A percentile compares a stretch with the other conserved stretches of the same genome.
These are phyloP conservation scores for Parnassius smintheus DNA, from an alignment of 2,888 invertebrate species.

Conservation along the genomic window DNA sequence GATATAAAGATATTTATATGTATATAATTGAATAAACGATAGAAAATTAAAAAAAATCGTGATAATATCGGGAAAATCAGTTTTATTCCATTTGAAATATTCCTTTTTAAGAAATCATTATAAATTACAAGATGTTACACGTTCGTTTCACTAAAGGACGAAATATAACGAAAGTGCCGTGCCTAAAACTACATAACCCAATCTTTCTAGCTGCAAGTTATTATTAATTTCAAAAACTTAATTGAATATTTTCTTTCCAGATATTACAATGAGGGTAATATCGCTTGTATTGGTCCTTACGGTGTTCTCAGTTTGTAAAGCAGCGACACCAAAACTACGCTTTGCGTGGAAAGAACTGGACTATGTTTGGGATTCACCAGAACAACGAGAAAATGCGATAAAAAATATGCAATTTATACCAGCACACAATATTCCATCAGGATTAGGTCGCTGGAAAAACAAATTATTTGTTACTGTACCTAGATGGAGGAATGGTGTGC, in stretches of 20 bases:
- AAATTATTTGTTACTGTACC: slow-evolving; percentile 87
- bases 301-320: slow-evolving; percentile 51
- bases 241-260: slow-evolving; percentile 4
- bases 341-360: slow-evolving; percentile 87
- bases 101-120: too few relatives aligned
- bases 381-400: slow-evolving; percentile 82
- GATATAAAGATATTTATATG: too few relatives aligned
- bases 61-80: too few relatives aligned
- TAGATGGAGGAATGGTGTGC: slow-evolving; percentile 86
- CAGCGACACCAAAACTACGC: slow-evolving; percentile 80
- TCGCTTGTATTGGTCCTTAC: slow-evolving; percentile 51
- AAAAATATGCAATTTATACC: slow-evolving; percentile 81
- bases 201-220: too few relatives aligned
- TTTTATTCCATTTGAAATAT: too few relatives aligned
- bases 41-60: too few relatives aligned
- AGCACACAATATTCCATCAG: slow-evolving; percentile 85
- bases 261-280: slow-evolving; percentile 40
- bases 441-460: slow-evolving; percentile 86
- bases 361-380: slow-evolving; percentile 84
- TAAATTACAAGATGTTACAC: too few relatives aligned
- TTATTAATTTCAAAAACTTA: too few relatives aligned
- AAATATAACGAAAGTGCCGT: too few relatives aligned
- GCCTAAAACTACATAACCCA: too few relatives aligned
- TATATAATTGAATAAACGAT: too few relatives aligned
- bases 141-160: too few relatives aligned